Base-by-base conservation (phyloP, 2,888 invertebrate species). In the Acanthosepion pharaonis region DNA sequence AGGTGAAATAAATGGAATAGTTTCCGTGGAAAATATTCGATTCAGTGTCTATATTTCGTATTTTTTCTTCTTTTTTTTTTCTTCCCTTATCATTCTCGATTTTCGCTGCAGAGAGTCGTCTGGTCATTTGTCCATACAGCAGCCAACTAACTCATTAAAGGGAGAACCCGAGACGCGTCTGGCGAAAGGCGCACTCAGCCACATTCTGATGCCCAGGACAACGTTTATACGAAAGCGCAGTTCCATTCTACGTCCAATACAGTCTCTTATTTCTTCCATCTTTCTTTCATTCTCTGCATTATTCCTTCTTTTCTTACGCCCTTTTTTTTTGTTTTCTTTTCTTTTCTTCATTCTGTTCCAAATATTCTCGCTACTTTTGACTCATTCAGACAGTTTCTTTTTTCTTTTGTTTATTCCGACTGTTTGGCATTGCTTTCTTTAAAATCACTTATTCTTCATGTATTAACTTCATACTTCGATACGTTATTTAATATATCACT, bases 141-240 rank as follows among this genome's bases (percentile, higher is more conserved):
- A 78, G n/a, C n/a, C 78, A 78, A 78, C 78, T 78, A 78, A 78
- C 78, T 78, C 78, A 78, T 78, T 33, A n/a, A 15, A 78, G 11
- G n/a, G n/a, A 78, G n/a, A 78, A 78, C 78, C 33, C n/a, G 78
- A 78, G 78, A 78, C 78, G n/a, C n/a, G 78, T 78, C 78, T 78
- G 78, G 78, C 78, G 78, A 78, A 78, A 78, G 78, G n/a, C 9
- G 78, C n/a, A 33, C n/a, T n/a, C n/a, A 78, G n/a, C 18, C n/a
- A 78, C 78, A 78, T 78, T 78, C n/a, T 78, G n/a, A 78, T 78
- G 78, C n/a, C 78, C 78, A n/a, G 78, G 78, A 78, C 78, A 59
- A 59, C 59, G 59, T n/a, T 78, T 15, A n/a, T 33, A 78, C 78
- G 78, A 15, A 78, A 78, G 78, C 78, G 78, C 33, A n/a, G 33